Conservation (phyloP, 2,888 invertebrate genomes). For the Microchrysa polita region DNA sequence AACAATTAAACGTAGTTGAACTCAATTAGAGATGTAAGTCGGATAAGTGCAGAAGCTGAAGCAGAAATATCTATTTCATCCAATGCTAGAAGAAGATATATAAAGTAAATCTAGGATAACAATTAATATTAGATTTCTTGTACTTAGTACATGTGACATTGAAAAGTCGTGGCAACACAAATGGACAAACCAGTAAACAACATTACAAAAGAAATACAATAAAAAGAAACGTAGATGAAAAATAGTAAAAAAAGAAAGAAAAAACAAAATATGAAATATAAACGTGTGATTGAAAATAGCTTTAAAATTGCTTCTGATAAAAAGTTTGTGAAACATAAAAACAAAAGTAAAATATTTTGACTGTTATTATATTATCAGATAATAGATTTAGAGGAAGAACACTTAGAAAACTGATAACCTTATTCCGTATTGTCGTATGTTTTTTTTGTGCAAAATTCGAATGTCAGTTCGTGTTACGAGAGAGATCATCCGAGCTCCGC, state of each 20-base stretch:
- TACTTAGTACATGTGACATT: conserved; percentile 3
- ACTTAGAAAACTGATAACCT: conserved; percentile 43
- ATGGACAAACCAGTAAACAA: conserved; percentile 1
- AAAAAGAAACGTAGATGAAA: conserved; percentile 25
- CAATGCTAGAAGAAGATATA: conserved; percentile 3
- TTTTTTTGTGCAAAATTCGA: conserved; percentile 43
- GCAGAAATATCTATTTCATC: neutral
- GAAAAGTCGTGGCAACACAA: neutral
- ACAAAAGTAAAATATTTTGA: conserved; percentile 45
- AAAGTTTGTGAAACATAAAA: conserved; percentile 38
- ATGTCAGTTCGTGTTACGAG: conserved; percentile 17
- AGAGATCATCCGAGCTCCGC: conserved; percentile 25
- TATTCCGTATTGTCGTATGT: conserved; percentile 20
- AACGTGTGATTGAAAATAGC: conserved; percentile 50
- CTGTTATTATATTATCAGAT: conserved; percentile 46
- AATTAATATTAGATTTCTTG: conserved; percentile 6
- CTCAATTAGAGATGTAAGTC: conserved; percentile 27
- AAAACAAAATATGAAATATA: conserved; percentile 42
- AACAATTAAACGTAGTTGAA: conserved; percentile 37
- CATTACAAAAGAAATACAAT: neutral
- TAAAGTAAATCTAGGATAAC: conserved; percentile 12
- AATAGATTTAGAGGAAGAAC: conserved; percentile 36
- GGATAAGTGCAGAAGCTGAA: neutral
- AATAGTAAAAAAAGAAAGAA: too few relatives aligned
- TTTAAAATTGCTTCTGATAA: conserved; percentile 49